Evolutionary conservation across 2,888 invertebrate species (phyloP).

Genomic region (Hoplodrina ambigua): DNA sequence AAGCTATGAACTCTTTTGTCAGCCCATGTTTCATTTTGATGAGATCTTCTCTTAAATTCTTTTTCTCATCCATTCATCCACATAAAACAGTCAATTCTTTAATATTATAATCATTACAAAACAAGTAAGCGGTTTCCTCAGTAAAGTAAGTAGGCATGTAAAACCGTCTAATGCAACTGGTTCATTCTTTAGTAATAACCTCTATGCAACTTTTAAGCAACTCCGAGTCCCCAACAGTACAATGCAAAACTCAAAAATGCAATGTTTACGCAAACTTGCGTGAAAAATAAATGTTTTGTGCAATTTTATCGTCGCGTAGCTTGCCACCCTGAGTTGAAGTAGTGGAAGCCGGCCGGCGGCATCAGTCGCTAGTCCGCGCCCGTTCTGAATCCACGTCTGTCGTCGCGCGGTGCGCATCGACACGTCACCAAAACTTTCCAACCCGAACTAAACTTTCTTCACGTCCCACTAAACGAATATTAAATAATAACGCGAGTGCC

Average conservation of each 20-base stretch:
- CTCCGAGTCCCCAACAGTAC: slow-evolving; percentile 6
- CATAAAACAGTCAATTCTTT: not conserved
- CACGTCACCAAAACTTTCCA: slow-evolving; percentile 86
- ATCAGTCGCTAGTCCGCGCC: slow-evolving; percentile 81
- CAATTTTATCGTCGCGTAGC: slow-evolving; percentile 41
- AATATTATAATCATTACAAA: not conserved
- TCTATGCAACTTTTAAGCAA: slow-evolving; percentile 28
- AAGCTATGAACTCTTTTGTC: too few relatives aligned
- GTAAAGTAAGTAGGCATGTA: not conserved
- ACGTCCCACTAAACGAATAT: slow-evolving; percentile 65
- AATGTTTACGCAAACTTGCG: slow-evolving; percentile 35
- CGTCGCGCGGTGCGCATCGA: slow-evolving; percentile 66
- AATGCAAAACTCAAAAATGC: slow-evolving; percentile 33
- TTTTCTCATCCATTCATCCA: not conserved
- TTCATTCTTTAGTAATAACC: slow-evolving; percentile 13
- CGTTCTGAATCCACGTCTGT: slow-evolving; percentile 58
- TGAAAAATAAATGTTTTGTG: slow-evolving; percentile 34
- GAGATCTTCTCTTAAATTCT: too few relatives aligned
- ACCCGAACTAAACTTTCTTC: slow-evolving; percentile 80
- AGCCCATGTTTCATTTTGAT: too few relatives aligned
- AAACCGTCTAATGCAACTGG: slow-evolving; percentile 15
- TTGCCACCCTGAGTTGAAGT: slow-evolving; percentile 65
- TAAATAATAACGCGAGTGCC: slow-evolving; percentile 66
- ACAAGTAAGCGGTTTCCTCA: not conserved
- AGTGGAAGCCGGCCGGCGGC: slow-evolving; percentile 75